phyloP scores from a whole-genome alignment of 92 coral and sea anemone species.

The Siderastrea siderea region DNA sequence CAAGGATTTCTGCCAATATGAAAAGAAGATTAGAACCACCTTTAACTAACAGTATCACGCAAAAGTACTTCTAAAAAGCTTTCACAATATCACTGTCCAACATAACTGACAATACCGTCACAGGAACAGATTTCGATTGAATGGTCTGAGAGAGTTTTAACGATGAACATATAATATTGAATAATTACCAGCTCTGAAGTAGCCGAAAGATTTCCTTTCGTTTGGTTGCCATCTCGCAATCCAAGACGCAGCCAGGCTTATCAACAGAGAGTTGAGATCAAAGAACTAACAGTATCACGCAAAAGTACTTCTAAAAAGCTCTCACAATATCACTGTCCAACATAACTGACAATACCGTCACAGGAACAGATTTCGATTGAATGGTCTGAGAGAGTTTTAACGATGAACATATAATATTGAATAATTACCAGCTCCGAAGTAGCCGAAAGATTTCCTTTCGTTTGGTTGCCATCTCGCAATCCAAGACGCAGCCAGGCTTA shows the following conservation, averaged over 20 bases:
- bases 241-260: slow-evolving; percentile 87
- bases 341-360: no score
- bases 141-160: no score
- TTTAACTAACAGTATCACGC: no score
- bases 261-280: slow-evolving; percentile 79
- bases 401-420: no score
- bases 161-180: no score
- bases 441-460: slow-evolving; percentile 85
- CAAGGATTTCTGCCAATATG: slow-evolving; percentile 75
- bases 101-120: no score
- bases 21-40: not conserved
- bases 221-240: slow-evolving; percentile 88
- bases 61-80: no score
- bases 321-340: no score
- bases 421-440: slow-evolving; percentile 80
- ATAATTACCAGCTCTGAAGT: slow-evolving; percentile 81
- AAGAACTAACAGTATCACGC: no score
- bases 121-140: not conserved
- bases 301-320: no score
- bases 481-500: slow-evolving; percentile 87
- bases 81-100: no score
- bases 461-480: slow-evolving; percentile 88
- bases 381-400: no score
- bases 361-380: not conserved
- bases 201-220: slow-evolving; percentile 85